Conservation (phyloP, 1,140 invertebrate species). For the Papilio polytes region DNA sequence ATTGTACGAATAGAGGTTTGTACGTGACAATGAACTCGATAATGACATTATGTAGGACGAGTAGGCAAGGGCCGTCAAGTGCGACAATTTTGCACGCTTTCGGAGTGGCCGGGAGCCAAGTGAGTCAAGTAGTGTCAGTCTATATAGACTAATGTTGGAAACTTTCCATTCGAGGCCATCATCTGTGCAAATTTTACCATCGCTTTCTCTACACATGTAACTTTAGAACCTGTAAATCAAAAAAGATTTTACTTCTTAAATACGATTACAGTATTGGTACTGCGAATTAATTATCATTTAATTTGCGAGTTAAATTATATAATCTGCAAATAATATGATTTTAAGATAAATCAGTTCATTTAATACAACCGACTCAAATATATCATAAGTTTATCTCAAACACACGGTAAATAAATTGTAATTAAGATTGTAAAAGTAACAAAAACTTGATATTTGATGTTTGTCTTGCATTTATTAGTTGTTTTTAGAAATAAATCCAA, state of each 20-base stretch:
- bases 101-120: constrained; percentile 4
- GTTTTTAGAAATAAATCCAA: not conserved
- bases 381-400: not conserved
- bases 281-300: not conserved
- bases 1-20: not conserved
- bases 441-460: not conserved
- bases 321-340: not conserved
- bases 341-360: not conserved
- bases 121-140: not conserved
- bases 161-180: constrained; percentile 11
- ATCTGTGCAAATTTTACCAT: constrained; percentile 3
- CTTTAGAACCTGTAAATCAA: not conserved
- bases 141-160: constrained; percentile 19
- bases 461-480: not conserved
- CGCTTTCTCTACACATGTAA: constrained; percentile 9
- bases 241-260: not conserved
- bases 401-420: not conserved
- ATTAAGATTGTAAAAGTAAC: constrained; percentile 6
- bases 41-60: constrained; percentile 3
- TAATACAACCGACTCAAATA: not conserved
- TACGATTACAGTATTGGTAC: not conserved
- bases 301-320: not conserved
- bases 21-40: not conserved
- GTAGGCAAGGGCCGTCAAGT: constrained; percentile 30
- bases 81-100: constrained; percentile 34